phyloP scores from a whole-genome alignment of 2,888 invertebrate species.

The Pachliopta kotzebuea region DNA sequence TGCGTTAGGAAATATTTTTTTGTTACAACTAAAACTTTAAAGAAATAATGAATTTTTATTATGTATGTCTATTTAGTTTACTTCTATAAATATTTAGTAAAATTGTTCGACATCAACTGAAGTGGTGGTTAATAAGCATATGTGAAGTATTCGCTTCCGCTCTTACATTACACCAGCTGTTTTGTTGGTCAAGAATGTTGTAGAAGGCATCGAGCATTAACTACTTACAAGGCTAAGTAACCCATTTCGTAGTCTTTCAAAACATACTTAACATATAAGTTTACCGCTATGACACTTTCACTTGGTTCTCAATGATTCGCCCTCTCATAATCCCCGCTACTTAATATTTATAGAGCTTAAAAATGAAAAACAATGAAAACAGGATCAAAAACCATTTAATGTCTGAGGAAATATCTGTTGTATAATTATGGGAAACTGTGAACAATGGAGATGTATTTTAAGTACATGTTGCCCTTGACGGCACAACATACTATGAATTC shows the following conservation, averaged over 20 bases:
- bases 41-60: no score
- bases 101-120: no score
- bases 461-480: conserved; percentile 39
- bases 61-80: no score
- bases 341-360: no score
- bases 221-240: conserved; percentile 18
- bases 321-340: no score
- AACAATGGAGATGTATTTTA: conserved; percentile 37
- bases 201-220: conserved; percentile 25
- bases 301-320: no score
- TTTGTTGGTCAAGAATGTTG: conserved; percentile 31
- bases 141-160: conserved; percentile 10
- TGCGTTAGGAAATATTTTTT: no score
- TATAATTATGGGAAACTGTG: conserved; percentile 42
- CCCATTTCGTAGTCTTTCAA: conserved; percentile 12
- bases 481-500: neutral
- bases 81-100: no score
- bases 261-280: neutral
- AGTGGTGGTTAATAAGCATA: no score
- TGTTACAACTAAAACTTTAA: no score
- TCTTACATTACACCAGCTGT: conserved; percentile 23
- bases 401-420: conserved; percentile 8
- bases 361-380: conserved; percentile 39
- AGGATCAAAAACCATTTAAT: conserved; percentile 32
- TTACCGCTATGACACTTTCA: no score